A percentile compares a stretch with the other conserved stretches of the same genome.
These are phyloP conservation scores for Ormyrus rosae DNA, from an alignment of 2,888 invertebrate genomes.

Conservation along the genomic window DNA sequence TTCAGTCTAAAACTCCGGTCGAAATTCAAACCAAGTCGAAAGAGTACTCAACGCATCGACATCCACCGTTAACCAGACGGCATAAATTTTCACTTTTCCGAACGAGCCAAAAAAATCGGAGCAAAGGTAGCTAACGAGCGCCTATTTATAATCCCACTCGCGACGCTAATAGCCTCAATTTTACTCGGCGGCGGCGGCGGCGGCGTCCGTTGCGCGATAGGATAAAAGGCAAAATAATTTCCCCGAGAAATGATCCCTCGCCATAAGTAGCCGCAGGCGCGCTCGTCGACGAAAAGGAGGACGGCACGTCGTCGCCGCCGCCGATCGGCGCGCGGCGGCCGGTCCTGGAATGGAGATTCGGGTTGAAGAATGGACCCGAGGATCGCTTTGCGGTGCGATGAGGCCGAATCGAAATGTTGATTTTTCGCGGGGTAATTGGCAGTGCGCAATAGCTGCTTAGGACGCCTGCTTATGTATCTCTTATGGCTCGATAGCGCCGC, in stretches of 20 bases:
- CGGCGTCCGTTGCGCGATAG: background rate
- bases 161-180: conserved; percentile 39
- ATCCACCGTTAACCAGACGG: background rate
- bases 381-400: no score
- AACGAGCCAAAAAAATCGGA: background rate
- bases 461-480: no score
- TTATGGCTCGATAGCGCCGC: no score
- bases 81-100: conserved; percentile 24
- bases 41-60: background rate
- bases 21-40: background rate
- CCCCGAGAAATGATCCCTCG: conserved; percentile 18
- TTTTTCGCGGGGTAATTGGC: no score
- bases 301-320: background rate
- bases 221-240: conserved; percentile 39
- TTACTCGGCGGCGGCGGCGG: conserved; percentile 18
- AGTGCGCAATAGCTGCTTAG: no score
- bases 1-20: no score
- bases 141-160: conserved; percentile 26
- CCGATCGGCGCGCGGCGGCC: background rate
- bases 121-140: conserved; percentile 4
- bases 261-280: no score
- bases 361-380: no score
- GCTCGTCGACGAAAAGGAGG: background rate
- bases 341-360: no score
- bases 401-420: no score